A percentile compares a stretch with the other conserved stretches of the same genome.
Evolutionary conservation across 2,113 vertebrate genomes (phyloP).

Genomic region (Anthoscopus minutus): DNA sequence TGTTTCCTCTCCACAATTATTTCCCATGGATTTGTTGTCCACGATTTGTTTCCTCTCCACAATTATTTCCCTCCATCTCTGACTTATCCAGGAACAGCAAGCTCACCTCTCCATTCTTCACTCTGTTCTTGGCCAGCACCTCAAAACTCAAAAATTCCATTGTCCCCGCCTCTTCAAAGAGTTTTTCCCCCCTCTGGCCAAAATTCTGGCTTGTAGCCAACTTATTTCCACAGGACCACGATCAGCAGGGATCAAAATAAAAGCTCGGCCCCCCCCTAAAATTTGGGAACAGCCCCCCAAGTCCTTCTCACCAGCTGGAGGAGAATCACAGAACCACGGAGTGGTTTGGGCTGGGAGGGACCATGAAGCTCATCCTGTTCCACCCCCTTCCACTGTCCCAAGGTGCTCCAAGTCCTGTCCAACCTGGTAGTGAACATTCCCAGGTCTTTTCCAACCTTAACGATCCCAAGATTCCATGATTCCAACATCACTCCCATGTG

Average conservation of each 20-base stretch:
- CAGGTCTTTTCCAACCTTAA: not conserved
- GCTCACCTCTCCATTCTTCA: not conserved
- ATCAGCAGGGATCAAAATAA: not conserved
- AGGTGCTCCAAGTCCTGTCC: not conserved
- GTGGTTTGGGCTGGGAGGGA: not conserved
- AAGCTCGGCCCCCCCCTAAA: not conserved
- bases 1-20: rapidly evolving
- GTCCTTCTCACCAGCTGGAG: not conserved
- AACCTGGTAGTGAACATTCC: not conserved
- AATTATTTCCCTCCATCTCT: not conserved
- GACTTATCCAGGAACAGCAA: not conserved
- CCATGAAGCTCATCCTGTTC: not conserved
- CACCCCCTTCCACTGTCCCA: not conserved
- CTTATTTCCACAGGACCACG: not conserved
- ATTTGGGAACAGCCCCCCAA: not conserved
- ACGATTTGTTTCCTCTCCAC: not conserved
- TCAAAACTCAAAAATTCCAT: not conserved
- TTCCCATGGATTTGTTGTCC: not conserved
- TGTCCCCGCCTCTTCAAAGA: not conserved
- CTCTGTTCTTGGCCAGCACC: not conserved
- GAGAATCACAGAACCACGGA: not conserved
- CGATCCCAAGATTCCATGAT: not conserved
- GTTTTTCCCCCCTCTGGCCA: not conserved
- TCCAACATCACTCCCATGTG: not conserved
- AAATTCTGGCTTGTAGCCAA: not conserved